phyloP scores from a whole-genome alignment of 1,140 invertebrate genomes.

The Aricia agestis region DNA sequence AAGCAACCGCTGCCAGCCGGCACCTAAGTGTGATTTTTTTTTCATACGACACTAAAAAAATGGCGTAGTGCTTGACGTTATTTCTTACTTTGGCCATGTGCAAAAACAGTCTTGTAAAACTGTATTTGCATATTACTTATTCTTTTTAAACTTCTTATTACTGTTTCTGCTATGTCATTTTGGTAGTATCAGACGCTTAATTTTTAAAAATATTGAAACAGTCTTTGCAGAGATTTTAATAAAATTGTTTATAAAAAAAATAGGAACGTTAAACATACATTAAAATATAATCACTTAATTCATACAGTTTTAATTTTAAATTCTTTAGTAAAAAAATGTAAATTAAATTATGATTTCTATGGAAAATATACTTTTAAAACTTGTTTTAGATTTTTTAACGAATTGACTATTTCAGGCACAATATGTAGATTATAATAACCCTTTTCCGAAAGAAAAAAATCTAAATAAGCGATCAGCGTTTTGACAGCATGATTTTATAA shows the following conservation, averaged over 20 bases:
- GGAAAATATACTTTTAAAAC: neutral
- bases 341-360: too few relatives aligned
- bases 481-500: neutral
- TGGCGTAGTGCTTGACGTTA: too few relatives aligned
- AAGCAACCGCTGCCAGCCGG: too few relatives aligned
- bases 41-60: too few relatives aligned
- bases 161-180: too few relatives aligned
- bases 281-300: neutral
- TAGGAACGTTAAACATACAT: neutral
- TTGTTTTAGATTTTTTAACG: neutral
- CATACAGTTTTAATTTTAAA: neutral
- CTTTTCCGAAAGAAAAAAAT: neutral
- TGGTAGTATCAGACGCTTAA: too few relatives aligned
- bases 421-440: neutral
- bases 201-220: neutral
- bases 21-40: too few relatives aligned
- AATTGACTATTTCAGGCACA: constrained; percentile 1
- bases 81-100: too few relatives aligned
- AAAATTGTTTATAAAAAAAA: neutral
- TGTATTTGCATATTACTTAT: too few relatives aligned
- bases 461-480: neutral
- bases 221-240: neutral
- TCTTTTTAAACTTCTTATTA: too few relatives aligned
- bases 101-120: too few relatives aligned
- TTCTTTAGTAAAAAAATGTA: too few relatives aligned